phyloP scores from a whole-genome alignment of 2,888 invertebrate species.

The Oeneis ivallda region DNA sequence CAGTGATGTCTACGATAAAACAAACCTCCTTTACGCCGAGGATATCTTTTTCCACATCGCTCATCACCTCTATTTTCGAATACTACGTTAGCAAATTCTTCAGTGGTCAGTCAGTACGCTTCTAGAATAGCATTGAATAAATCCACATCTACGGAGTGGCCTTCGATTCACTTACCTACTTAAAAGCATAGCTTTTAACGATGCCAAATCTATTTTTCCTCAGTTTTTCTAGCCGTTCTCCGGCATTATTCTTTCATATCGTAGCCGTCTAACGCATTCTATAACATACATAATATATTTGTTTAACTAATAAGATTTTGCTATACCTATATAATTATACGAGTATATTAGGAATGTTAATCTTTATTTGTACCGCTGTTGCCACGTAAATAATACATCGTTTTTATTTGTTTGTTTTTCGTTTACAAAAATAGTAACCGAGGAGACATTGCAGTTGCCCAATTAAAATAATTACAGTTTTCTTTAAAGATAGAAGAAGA shows the following conservation, averaged over 20 bases:
- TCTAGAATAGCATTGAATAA: slow-evolving; percentile 52
- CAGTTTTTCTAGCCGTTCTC: slow-evolving; percentile 28
- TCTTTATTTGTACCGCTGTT: neutral
- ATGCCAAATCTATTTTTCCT: slow-evolving; percentile 46
- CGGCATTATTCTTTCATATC: slow-evolving; percentile 17
- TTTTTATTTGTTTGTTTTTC: too few relatives aligned
- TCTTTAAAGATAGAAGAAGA: too few relatives aligned
- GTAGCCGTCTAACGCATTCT: slow-evolving; percentile 12
- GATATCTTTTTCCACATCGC: slow-evolving; percentile 17
- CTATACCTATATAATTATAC: neutral
- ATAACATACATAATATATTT: neutral
- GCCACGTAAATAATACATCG: neutral
- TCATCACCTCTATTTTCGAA: slow-evolving; percentile 26
- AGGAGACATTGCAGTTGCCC: too few relatives aligned
- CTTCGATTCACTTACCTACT: slow-evolving; percentile 43
- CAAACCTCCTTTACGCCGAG: slow-evolving; percentile 6
- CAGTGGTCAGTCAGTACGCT: slow-evolving; percentile 33
- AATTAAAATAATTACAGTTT: too few relatives aligned
- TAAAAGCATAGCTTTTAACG: slow-evolving; percentile 45
- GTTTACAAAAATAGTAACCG: too few relatives aligned
- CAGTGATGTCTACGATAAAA: slow-evolving; percentile 1
- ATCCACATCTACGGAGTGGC: slow-evolving; percentile 42
- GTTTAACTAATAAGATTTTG: slow-evolving; percentile 2
- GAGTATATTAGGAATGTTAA: neutral
- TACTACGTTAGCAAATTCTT: slow-evolving; percentile 28